phyloP scores from a whole-genome alignment of 2,113 vertebrate species.

The Otocyon megalotis region DNA sequence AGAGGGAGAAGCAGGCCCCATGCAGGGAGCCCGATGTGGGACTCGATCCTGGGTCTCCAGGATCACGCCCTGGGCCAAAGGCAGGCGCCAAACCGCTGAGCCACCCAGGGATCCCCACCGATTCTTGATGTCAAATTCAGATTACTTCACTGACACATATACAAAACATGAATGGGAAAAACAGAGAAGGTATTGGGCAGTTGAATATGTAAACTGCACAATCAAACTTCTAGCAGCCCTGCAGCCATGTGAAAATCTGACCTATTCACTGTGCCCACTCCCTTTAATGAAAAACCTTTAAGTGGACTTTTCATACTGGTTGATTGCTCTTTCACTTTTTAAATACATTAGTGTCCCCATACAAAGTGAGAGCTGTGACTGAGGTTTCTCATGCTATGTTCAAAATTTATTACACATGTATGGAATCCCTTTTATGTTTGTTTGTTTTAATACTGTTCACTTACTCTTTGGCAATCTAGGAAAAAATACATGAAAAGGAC shows the following conservation, averaged over 20 bases:
- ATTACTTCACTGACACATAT: slow-evolving; percentile 17
- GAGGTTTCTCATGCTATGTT: not conserved
- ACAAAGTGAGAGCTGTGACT: not conserved
- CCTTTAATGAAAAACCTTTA: not conserved
- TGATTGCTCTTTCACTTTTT: not conserved
- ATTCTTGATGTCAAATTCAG: not conserved
- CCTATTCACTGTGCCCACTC: not conserved
- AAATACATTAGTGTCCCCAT: not conserved
- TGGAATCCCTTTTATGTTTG: not conserved
- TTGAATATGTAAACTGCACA: not conserved
- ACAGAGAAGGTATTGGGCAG: not conserved
- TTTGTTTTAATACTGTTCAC: not conserved
- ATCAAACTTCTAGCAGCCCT: not conserved
- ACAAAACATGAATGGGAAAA: slow-evolving; percentile 46
- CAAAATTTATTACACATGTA: not conserved
- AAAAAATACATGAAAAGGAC: not conserved
- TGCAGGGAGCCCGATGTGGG: too few species aligned
- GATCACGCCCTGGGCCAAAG: too few species aligned
- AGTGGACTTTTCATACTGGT: not conserved
- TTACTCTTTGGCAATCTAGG: not conserved
- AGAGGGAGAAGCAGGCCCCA: too few species aligned
- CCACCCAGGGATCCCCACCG: too few species aligned
- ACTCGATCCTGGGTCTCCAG: too few species aligned
- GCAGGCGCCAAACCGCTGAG: too few species aligned
- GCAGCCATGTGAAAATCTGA: not conserved